Base-by-base conservation (phyloP, 2,113 vertebrate species). In the Laticauda laticaudata region DNA sequence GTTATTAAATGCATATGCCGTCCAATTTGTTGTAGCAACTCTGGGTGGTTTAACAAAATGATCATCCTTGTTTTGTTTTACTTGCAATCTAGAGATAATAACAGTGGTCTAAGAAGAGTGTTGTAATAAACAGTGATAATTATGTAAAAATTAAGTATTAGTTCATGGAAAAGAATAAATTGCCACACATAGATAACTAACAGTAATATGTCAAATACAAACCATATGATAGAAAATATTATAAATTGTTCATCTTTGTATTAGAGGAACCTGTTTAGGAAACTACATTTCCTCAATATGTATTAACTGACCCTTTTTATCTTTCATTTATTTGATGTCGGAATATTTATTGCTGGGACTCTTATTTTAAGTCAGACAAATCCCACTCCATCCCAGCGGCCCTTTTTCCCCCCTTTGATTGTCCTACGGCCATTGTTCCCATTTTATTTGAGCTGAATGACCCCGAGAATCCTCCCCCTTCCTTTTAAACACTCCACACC, bases 401-500 rank as follows among this genome's bases (percentile, higher is more conserved):
- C 85, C 48, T 23, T 20, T 56, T 14, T 1, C 24, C 23, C 53
- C 11, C 43, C 53, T 12, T 85, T 75, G 26, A 87, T 95, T 94
- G 95, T 93, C 91, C 55, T 24, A 1, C n/a, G 2, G 87, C 88
- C 93, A 94, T 96, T 95, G 92, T 96, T 81, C 87, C 2, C 0
- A 54, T 86, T 95, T 61, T 94, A 81, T 93, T 96, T 92, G 61
- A 94, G 93, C 95, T 96, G 94, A 95, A 95, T 59, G 59, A 97
- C 94, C 95, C 93, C 94, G 87, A 90, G 93, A 94, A 95, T 96
- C 93, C 96, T 97, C 45, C 75, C 39, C 18, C 39, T 87, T 29
- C 94, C 94, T 96, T 95, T 94, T 95, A 96, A 97, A 95, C 69
- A 93, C 92, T 61, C 91, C 1, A 0, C 93, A 96, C 95, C 96